phyloP scores from a whole-genome alignment of 2,797 vertebrate genomes.

The Poeciliopsis infans region DNA sequence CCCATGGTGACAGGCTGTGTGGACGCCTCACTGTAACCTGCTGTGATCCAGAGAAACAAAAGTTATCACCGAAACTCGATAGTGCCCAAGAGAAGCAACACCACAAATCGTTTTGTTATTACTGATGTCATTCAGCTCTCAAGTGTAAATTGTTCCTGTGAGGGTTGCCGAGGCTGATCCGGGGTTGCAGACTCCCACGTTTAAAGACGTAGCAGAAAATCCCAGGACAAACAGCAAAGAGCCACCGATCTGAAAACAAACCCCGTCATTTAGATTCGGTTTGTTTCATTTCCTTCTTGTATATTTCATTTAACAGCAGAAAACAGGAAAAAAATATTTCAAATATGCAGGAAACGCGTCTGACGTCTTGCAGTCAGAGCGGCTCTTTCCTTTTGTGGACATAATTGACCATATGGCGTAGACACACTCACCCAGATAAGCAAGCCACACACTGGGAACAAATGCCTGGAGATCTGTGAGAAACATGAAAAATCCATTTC shows the following conservation, averaged over 20 bases:
- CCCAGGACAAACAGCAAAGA: background rate
- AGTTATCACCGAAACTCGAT: slow-evolving; percentile 29
- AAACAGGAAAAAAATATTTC: background rate
- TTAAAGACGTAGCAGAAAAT: background rate
- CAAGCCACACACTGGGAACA: slow-evolving; percentile 34
- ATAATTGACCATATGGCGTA: slow-evolving; percentile 37
- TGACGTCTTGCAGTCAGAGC: slow-evolving; percentile 28
- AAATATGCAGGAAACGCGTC: background rate
- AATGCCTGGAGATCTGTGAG: slow-evolving; percentile 60
- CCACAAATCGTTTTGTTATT: slow-evolving; percentile 27
- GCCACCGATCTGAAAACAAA: slow-evolving; percentile 27
- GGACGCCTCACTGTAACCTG: slow-evolving; percentile 9
- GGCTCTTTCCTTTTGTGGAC: slow-evolving; percentile 16
- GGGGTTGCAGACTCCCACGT: slow-evolving; percentile 22
- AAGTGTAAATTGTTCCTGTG: slow-evolving; percentile 15
- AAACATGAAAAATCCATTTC: slow-evolving; percentile 69
- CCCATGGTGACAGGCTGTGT: slow-evolving; percentile 26
- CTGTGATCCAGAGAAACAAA: slow-evolving; percentile 17
- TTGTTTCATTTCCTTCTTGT: slow-evolving; percentile 43
- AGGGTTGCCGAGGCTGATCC: background rate
- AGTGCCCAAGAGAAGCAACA: slow-evolving; percentile 18
- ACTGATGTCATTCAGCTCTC: slow-evolving; percentile 45
- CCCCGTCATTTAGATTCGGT: slow-evolving; percentile 15
- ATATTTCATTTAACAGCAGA: slow-evolving; percentile 41
- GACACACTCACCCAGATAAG: slow-evolving; percentile 27